These are phyloP conservation scores for Chelonia mydas DNA, from an alignment of 2,797 vertebrate species.

Conservation along the genomic window DNA sequence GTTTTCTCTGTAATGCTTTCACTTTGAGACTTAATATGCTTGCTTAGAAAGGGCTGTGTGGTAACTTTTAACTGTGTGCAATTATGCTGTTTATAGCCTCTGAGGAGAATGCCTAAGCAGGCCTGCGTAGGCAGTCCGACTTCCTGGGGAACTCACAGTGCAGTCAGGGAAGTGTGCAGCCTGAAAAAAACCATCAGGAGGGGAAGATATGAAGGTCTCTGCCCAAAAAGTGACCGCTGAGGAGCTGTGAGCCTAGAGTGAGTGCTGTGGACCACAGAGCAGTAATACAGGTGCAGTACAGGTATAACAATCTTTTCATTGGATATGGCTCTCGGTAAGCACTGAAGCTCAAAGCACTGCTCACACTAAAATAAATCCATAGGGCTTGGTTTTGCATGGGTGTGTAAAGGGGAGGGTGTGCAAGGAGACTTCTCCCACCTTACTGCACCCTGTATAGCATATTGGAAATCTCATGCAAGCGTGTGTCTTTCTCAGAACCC, in stretches of 20 bases:
- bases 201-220: neutral
- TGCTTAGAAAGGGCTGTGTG: neutral
- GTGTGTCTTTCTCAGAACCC: neutral
- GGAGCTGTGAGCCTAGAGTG: neutral
- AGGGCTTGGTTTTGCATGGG: neutral
- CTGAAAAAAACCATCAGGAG: neutral
- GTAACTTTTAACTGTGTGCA: neutral
- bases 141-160: neutral
- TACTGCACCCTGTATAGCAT: neutral
- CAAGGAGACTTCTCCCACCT: neutral
- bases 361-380: neutral
- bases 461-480: neutral
- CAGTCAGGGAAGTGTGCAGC: neutral
- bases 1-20: neutral
- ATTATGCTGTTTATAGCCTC: neutral
- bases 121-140: neutral
- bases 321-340: neutral
- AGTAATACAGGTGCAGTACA: neutral
- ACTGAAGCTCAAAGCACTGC: neutral
- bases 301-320: accelerated
- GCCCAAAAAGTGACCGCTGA: neutral
- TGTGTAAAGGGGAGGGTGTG: neutral
- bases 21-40: neutral
- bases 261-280: neutral
- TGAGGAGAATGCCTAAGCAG: neutral